Evolutionary conservation across 2,888 invertebrate genomes (phyloP).

Genomic region (Phrixothrix hirtus): DNA sequence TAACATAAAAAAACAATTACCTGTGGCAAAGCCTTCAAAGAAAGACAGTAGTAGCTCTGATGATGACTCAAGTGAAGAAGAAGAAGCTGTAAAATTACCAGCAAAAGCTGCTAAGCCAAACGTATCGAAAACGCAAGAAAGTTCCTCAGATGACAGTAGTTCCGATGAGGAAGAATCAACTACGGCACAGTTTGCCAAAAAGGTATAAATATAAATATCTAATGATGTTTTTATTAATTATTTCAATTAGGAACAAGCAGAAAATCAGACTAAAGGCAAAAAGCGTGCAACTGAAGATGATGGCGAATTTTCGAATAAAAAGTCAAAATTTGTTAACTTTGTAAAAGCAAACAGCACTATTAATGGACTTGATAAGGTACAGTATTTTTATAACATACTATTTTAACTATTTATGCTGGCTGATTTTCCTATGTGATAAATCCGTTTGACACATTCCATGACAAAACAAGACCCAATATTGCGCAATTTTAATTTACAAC

Average conservation of each 20-base stretch:
- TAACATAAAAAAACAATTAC: constrained; percentile 31
- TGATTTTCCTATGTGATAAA: not conserved
- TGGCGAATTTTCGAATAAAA: not conserved
- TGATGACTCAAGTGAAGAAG: constrained; percentile 41
- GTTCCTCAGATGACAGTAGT: constrained; percentile 41
- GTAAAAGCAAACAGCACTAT: not conserved
- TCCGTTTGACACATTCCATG: not conserved
- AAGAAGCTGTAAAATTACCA: constrained; percentile 37
- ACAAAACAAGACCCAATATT: too few species aligned
- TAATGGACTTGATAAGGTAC: not conserved
- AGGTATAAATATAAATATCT: constrained; percentile 2
- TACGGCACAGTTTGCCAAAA: constrained; percentile 6
- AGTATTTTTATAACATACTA: not conserved
- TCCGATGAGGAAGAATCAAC: constrained; percentile 50
- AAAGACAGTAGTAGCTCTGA: constrained; percentile 32
- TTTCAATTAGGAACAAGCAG: too few species aligned
- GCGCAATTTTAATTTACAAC: too few species aligned
- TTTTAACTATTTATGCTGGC: not conserved
- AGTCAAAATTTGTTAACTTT: not conserved
- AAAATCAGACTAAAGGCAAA: too few species aligned
- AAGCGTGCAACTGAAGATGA: not conserved
- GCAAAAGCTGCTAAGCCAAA: constrained; percentile 32
- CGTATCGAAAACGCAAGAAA: constrained; percentile 29
- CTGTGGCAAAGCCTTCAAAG: constrained; percentile 32
- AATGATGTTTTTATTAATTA: too few species aligned